Evolutionary conservation across 1,140 invertebrate species (phyloP), one percentile per base, ranked within the genome.

Genomic region (Drosophila arawakana): DNA sequence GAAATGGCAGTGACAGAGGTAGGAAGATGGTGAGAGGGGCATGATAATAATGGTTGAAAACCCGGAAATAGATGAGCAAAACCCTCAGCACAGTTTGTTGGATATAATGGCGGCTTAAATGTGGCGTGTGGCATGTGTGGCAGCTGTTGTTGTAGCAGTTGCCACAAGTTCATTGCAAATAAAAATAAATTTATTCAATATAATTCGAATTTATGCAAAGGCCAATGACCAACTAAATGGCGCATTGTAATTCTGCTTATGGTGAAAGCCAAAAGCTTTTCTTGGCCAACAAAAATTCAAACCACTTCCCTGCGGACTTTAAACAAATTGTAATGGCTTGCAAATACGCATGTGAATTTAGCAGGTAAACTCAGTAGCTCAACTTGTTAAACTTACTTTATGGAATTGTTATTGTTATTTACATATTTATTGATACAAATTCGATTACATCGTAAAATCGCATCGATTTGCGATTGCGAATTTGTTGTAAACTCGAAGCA

Each of bases 161-260:
- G 54, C 52, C 69, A 39, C 61, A 75, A 75, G 74, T 78, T 84
- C 78, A 85, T 78, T 77, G 79, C 84, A 79, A 80, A 86, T 86
- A 82, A 82, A 76, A 82, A 72, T 74, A 82, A 88, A 88, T 80
- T 66, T 68, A 83, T 84, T 57, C 76, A 67, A 71, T 76, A 81
- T 72, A 81, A 66, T 69, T 59, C 9, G 55, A 49, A 85, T 81
- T 81, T 88, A 82, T 86, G 80, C 76, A 54, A 50, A 62, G 72
- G 76, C 65, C 79, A 88, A 79, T 82, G 76, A 47, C 54, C 44
- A 66, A 58, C 54, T 58, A 58, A 65, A 58, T 58, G 71, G 46
- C 43, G 39, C 57, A 70, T 76, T 81, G 74, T 81, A 68, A 85
- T 67, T 76, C 52, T 54, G 78, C 68, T 76, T 86, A 85, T 75